These are phyloP conservation scores for Silurus asotus DNA, from an alignment of 2,113 vertebrate genomes.

Conservation along the genomic window DNA sequence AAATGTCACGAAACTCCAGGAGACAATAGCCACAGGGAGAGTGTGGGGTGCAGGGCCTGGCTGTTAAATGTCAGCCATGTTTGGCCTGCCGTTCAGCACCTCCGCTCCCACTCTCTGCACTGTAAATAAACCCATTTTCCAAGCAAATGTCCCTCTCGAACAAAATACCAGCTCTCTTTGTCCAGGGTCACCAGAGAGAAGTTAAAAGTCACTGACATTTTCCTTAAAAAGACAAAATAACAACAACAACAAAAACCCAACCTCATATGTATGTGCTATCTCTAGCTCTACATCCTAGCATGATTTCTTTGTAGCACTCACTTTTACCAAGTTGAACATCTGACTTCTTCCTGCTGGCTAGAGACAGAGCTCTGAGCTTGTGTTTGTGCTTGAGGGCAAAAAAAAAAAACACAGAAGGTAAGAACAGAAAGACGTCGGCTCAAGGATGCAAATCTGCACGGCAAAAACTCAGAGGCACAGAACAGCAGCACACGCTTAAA, in stretches of 20 bases:
- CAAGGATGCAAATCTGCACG: slow-evolving; percentile 15
- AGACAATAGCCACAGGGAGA: slow-evolving; percentile 9
- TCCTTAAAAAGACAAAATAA: background rate
- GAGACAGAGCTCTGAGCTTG: background rate
- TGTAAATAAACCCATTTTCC: slow-evolving; percentile 29
- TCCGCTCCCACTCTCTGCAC: background rate
- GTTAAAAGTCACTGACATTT: slow-evolving; percentile 27
- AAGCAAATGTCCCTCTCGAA: slow-evolving; percentile 1
- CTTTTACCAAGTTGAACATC: background rate
- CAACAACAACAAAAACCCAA: too few relatives aligned
- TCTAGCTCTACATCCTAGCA: background rate
- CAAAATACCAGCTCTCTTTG: slow-evolving; percentile 40
- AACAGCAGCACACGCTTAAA: background rate
- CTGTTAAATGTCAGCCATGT: slow-evolving; percentile 46
- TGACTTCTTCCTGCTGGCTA: background rate
- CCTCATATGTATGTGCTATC: background rate
- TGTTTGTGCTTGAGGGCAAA: background rate
- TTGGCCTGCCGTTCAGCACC: slow-evolving; percentile 17
- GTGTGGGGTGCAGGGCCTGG: background rate
- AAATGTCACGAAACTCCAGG: background rate
- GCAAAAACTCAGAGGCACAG: background rate
- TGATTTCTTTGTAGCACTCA: background rate
- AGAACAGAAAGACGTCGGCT: slow-evolving; percentile 3
- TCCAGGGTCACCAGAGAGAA: background rate
- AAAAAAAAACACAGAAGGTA: background rate